Base-by-base conservation (phyloP, 2,113 vertebrate genomes). In the Carassius carassius region DNA sequence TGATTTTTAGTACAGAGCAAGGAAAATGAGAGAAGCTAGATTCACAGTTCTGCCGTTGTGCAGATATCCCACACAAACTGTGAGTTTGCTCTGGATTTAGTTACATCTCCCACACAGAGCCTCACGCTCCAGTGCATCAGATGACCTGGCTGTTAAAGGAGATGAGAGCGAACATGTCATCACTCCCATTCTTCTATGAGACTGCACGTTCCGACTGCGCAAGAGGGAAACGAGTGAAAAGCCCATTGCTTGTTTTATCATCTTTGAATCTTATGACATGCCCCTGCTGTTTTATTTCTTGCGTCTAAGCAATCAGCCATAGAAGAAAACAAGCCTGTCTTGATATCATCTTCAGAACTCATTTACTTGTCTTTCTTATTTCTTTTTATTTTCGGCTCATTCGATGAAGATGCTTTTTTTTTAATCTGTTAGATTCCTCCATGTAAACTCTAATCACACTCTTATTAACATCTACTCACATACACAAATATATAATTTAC, bases 11-110 rank as follows among this genome's bases (percentile, higher is more conserved):
- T 84, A 54, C 35, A 65, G 16, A 72, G 16, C 17, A 65, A 60
- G 29, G 37, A 47, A 73, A 51, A 76, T 75, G 51, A 83, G 67
- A 85, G 65, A 56, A n/a, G 49, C 47, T 72, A 81, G 58, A 74
- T 81, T 74, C 69, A 85, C 70, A 76, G 58, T 79, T 29, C 49
- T 85, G 70, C 78, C 29, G 17, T 69, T 81, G 49, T 63, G 54
- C 67, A 16, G 25, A 56, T 75, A 82, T 82, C 78, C 78, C 84
- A 81, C 84, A 81, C 76, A 87, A 74, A 73, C 81, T 84, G 63
- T 83, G 78, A 75, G 58, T 65, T 62, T 5, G 74, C n/a, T 74
- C 86, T 79, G 85, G 41, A 86, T 72, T 83, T 83, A 72, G 73
- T 51, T 78, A 49, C 80, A 83, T 25, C 83, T 76, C 72, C 73